Base-by-base conservation (phyloP, 2,888 invertebrate species). In the Andrena bicolor region DNA sequence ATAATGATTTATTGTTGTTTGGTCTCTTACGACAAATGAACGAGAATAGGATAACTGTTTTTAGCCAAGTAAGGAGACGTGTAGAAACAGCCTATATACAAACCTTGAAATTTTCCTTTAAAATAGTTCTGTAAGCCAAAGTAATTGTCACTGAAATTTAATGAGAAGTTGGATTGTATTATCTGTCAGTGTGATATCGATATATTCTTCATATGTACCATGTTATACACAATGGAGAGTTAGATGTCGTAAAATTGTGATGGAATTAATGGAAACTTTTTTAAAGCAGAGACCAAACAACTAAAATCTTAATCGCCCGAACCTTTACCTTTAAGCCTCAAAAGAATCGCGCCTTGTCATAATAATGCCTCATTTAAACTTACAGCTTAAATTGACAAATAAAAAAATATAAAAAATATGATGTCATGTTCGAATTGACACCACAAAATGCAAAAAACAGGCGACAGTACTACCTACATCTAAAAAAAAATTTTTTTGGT, bases 311-410 rank as follows among this genome's bases (percentile, higher is more conserved):
- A 89, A 90, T 88, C 89, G 88, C 90, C 89, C 91, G 88, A 89
- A 89, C 90, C 88, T 89, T 88, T 88, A 90, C 88, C 89, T 90
- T 86, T 90, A 90, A 91, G 90, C 89, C 90, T 90, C 87, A 88
- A 91, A 90, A 90, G 90, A 90, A 90, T 88, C 88, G 90, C 90
- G 90, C 87, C 87, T 90, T 90, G 90, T 90, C 88, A 91, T 93
- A 90, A 93, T 94, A 94, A 94, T 94, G 90, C 91, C 92, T 93
- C 91, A 91, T 94, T 94, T 94, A 89, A 94, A 94, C 91, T 94
- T 94, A 92, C 94, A 94, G 94, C 94, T 93, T 92, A 86, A 90
- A 92, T 90, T 91, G 93, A 92, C 90, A 92, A 92, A 93, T 90
- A 91, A 88, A 89, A 89, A 92, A 23, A 93, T 86, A 88, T 84